These are phyloP conservation scores for Drosophila antonietae DNA, from an alignment of 2,888 invertebrate species.

Conservation along the genomic window DNA sequence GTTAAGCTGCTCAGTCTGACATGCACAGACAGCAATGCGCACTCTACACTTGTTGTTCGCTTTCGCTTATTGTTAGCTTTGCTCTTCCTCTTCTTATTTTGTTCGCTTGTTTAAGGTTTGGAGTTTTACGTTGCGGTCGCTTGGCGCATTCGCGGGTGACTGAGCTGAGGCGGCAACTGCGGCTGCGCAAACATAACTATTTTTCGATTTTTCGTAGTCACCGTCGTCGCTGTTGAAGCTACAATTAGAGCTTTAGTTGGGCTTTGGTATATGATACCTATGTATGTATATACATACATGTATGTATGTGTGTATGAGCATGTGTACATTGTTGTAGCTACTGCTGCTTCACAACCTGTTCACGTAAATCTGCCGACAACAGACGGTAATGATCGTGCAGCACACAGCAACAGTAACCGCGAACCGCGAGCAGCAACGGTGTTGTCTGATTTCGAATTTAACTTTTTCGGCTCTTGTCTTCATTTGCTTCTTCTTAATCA, in stretches of 20 bases:
- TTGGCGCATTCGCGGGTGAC: conserved; percentile 57
- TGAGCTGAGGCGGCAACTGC: conserved; percentile 46
- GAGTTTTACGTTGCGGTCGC: conserved; percentile 44
- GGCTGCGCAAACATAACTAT: conserved; percentile 48
- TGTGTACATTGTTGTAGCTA: conserved; percentile 28
- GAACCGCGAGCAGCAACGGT: conserved; percentile 5
- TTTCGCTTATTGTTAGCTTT: conserved; percentile 1
- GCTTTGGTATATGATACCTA: conserved; percentile 43
- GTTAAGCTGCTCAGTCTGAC: conserved; percentile 30
- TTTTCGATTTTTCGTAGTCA: conserved; percentile 24
- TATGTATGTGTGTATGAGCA: conserved; percentile 28
- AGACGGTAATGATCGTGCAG: conserved; percentile 70
- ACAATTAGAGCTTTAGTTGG: conserved; percentile 47
- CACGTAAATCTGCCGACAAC: conserved; percentile 71
- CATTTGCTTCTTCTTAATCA: background rate
- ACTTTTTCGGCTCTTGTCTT: conserved; percentile 30
- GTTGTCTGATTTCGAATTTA: conserved; percentile 62
- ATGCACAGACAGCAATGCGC: background rate
- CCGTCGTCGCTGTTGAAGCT: conserved; percentile 29
- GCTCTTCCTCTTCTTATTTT: conserved; percentile 19
- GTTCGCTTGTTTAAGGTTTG: conserved; percentile 1
- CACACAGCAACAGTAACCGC: conserved; percentile 31
- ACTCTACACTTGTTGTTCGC: conserved; percentile 41
- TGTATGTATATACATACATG: background rate
- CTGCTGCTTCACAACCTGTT: conserved; percentile 72